Evolutionary conservation across 2,113 vertebrate species (phyloP), one percentile per base, ranked within the genome.

Genomic region (Hoplias malabaricus): DNA sequence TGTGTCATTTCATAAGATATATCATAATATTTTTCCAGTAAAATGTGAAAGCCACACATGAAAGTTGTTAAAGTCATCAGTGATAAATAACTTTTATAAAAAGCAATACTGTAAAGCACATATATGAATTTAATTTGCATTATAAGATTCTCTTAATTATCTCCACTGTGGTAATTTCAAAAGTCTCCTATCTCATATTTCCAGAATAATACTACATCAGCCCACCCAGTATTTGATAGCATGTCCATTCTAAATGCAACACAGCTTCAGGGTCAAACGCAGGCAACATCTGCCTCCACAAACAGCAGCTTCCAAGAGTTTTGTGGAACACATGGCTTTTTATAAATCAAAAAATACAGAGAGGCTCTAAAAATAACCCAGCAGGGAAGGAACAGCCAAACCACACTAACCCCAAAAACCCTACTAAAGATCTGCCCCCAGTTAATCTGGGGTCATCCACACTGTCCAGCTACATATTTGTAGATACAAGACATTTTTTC

Each of bases 251-350:
- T n/a, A n/a, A 46, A 73, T 40, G 79, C 57, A 63, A 74, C 81
- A 85, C 54, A 77, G 74, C 75, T 80, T 80, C 66, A 83, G 75
- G 69, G 75, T 84, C 73, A 87, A 88, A 82, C 38, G 19, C 68
- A 80, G n/a, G 46, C 29, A 73, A 75, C 85, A 87, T 88, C 77
- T 87, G 85, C 81, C 50, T 66, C 62, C 68, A 74, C 71, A 83
- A 84, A 85, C 72, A 79, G 68, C 72, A 82, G 83, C 74, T 48
- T 85, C 78, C 56, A 43, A 48, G 67, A 73, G 61, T 69, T 83
- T 78, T 85, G 73, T 75, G 46, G 75, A 73, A 78, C 68, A 67
- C 68, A 75, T 63, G 4, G 25, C 76, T 79, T 83, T 72, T 78
- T 83, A 80, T 77, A 81, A 83, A 81, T 62, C 77, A 73, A 23